A percentile compares a stretch with the other conserved stretches of the same genome.
phyloP scores from a whole-genome alignment of 2,888 invertebrate genomes.

The Drosophila lacicola region DNA sequence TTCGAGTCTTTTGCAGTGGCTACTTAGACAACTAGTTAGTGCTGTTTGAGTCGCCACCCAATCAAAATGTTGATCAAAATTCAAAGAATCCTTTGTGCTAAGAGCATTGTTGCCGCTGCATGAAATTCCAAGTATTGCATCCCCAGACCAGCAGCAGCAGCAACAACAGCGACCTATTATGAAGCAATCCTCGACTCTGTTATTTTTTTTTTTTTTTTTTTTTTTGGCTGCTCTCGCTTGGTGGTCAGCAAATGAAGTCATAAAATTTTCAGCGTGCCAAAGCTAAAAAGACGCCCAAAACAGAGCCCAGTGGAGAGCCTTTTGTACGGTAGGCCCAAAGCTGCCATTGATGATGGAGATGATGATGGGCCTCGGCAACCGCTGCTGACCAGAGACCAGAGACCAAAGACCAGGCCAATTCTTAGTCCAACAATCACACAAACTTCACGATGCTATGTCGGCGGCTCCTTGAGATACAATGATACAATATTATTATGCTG shows the following conservation, averaged over 20 bases:
- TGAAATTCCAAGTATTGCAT: constrained; percentile 73
- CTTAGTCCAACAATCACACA: constrained; percentile 49
- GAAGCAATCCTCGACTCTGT: constrained; percentile 59
- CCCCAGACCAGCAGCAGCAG: constrained; percentile 35
- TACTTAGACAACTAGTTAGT: constrained; percentile 49
- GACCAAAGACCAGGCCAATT: constrained; percentile 28
- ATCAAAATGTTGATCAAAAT: constrained; percentile 69
- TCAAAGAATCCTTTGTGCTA: constrained; percentile 76
- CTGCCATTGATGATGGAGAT: constrained; percentile 77
- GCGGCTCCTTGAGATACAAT: constrained; percentile 78
- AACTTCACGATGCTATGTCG: constrained; percentile 51
- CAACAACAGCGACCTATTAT: constrained; percentile 64
- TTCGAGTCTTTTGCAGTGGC: constrained; percentile 1
- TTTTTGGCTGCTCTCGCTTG: constrained; percentile 62
- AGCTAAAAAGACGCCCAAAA: constrained; percentile 50
- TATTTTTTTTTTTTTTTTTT: constrained; percentile 15
- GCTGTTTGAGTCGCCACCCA: constrained; percentile 42
- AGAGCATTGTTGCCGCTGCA: constrained; percentile 67
- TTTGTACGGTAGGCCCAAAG: constrained; percentile 75
- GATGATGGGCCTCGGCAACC: constrained; percentile 67
- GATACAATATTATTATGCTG: constrained; percentile 80
- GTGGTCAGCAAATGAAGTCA: constrained; percentile 80
- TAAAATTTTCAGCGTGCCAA: constrained; percentile 81
- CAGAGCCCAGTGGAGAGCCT: constrained; percentile 25
- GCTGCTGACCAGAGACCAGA: constrained; percentile 27